Evolutionary conservation across 2,113 vertebrate genomes (phyloP).

Genomic region (Vulpes vulpes): DNA sequence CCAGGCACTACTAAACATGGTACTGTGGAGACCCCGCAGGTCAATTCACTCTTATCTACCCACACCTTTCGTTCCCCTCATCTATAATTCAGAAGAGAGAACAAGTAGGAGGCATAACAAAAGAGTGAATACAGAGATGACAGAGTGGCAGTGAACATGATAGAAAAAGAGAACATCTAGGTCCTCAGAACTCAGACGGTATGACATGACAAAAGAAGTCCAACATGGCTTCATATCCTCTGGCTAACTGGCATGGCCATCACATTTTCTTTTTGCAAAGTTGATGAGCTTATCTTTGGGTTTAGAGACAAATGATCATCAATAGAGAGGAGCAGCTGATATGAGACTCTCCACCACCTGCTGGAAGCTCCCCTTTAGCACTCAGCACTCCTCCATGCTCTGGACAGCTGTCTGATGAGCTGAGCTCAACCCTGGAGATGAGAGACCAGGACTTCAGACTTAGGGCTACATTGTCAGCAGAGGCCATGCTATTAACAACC

Average conservation of each 20-base stretch:
- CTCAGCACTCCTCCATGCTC: neutral
- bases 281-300: neutral
- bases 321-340: neutral
- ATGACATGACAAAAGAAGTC: neutral
- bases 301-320: conserved; percentile 3
- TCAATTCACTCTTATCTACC: neutral
- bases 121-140: neutral
- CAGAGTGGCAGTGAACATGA: neutral
- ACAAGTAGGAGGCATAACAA: neutral
- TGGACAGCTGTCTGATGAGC: neutral
- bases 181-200: neutral
- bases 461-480: neutral
- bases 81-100: neutral
- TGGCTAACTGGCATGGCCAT: neutral
- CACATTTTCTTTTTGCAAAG: neutral
- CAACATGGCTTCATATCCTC: neutral
- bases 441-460: neutral
- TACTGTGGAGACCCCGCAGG: neutral
- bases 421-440: neutral
- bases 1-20: neutral
- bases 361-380: neutral
- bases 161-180: neutral
- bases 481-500: neutral
- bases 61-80: neutral
- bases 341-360: neutral